These are phyloP conservation scores for Oryzias dopingdopingensis DNA, from an alignment of 2,797 vertebrate species.

Conservation along the genomic window DNA sequence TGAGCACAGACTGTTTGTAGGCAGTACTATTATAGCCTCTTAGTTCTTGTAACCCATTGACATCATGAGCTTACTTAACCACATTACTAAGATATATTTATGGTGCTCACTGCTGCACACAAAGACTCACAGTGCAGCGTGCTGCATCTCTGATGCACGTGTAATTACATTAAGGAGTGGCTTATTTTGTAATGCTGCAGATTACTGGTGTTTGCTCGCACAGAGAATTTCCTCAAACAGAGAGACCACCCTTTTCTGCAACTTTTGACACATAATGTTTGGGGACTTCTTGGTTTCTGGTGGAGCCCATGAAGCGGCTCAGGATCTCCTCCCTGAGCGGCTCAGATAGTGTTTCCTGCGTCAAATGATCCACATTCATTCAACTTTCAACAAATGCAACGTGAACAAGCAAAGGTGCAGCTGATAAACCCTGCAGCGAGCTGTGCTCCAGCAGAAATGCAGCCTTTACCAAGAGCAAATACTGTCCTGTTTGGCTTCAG, in stretches of 20 bases:
- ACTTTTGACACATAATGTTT: conserved; percentile 9
- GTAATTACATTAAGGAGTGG: conserved; percentile 49
- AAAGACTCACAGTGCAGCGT: conserved; percentile 16
- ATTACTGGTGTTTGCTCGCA: conserved; percentile 30
- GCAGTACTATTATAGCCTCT: conserved; percentile 15
- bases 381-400: conserved; percentile 36
- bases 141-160: conserved; percentile 42
- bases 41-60: conserved; percentile 34
- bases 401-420: conserved; percentile 17
- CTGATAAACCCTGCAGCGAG: conserved; percentile 16
- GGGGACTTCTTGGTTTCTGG: conserved; percentile 6
- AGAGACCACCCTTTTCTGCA: conserved; percentile 48
- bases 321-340: conserved; percentile 35
- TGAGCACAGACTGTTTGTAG: conserved; percentile 11
- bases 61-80: conserved; percentile 52
- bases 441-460: conserved; percentile 18
- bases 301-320: conserved; percentile 43
- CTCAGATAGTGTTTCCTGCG: conserved; percentile 18
- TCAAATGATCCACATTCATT: conserved; percentile 32
- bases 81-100: conserved; percentile 55
- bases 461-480: conserved; percentile 8
- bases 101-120: conserved; percentile 36
- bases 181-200: conserved; percentile 29
- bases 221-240: conserved; percentile 37
- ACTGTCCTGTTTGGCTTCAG: conserved; percentile 13